phyloP scores from a whole-genome alignment of 2,888 invertebrate species.

The Calameuta idolon region DNA sequence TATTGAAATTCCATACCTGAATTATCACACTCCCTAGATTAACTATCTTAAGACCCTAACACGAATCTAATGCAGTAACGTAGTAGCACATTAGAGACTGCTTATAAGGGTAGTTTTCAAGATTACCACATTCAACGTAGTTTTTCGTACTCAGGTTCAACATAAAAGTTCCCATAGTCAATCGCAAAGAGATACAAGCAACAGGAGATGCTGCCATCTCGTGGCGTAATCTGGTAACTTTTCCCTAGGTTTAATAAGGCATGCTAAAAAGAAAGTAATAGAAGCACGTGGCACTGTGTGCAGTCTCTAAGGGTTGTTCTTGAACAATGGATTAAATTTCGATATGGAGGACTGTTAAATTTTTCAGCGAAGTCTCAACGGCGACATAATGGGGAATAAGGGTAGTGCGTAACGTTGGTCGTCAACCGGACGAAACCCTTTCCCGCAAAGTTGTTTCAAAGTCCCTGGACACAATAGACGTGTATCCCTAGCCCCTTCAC shows the following conservation, averaged over 20 bases:
- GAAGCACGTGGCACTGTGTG: neutral
- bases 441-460: slow-evolving; percentile 61
- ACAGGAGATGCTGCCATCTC: neutral
- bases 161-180: neutral
- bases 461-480: slow-evolving; percentile 63
- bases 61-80: neutral
- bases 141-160: neutral
- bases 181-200: neutral
- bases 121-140: neutral
- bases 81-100: neutral
- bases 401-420: neutral
- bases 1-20: slow-evolving; percentile 33
- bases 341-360: neutral
- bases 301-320: neutral
- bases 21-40: neutral
- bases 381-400: neutral
- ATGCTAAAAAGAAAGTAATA: neutral
- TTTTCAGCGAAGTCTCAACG: neutral
- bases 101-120: neutral
- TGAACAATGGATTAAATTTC: neutral
- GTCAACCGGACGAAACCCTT: slow-evolving; percentile 43
- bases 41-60: neutral
- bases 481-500: slow-evolving; percentile 47
- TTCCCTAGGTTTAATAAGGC: neutral
- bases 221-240: neutral